phyloP scores from a whole-genome alignment of 2,113 vertebrate species.

The Alouatta palliata region DNA sequence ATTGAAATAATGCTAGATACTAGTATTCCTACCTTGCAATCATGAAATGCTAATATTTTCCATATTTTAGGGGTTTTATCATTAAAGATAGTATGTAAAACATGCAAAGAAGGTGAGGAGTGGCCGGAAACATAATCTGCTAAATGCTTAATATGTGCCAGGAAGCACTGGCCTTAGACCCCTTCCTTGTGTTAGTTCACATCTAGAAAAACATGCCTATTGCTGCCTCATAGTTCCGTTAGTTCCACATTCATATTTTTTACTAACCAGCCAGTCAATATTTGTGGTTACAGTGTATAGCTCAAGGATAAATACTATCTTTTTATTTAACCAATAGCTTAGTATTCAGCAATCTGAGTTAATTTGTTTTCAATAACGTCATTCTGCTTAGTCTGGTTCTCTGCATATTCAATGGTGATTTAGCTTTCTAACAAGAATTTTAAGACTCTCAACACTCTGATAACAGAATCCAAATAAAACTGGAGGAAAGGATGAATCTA shows the following conservation, averaged over 20 bases:
- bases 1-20: neutral
- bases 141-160: neutral
- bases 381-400: neutral
- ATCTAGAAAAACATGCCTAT: neutral
- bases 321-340: neutral
- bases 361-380: neutral
- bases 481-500: neutral
- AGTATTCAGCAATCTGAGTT: neutral
- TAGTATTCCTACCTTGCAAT: neutral
- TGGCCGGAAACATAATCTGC: neutral
- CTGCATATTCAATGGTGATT: neutral
- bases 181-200: neutral
- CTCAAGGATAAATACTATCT: neutral
- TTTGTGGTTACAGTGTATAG: neutral
- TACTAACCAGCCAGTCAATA: neutral
- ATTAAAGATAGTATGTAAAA: neutral
- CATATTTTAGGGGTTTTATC: neutral
- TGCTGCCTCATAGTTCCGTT: neutral
- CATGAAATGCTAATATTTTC: neutral
- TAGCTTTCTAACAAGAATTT: neutral
- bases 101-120: neutral
- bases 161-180: neutral
- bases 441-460: neutral
- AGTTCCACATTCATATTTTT: neutral
- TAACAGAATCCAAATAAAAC: conserved; percentile 16